Evolutionary conservation across 53 echinoderm and acorn worm genomes (phyloP), one percentile per base, ranked within the genome.

Genomic region (Hippasteria phrygiana): DNA sequence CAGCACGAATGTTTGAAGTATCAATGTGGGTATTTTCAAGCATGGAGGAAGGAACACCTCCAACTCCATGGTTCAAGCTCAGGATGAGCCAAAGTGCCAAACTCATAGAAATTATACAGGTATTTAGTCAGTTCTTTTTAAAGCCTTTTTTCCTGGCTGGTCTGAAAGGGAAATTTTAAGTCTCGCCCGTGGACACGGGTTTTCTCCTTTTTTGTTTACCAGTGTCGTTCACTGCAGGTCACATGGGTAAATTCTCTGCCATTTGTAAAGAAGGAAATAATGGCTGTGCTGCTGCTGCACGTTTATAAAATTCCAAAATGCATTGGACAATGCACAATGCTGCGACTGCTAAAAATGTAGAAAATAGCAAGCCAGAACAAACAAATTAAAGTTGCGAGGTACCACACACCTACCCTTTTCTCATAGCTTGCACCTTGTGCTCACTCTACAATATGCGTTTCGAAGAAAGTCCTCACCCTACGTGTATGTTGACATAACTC

Each of bases 91-190:
- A 37, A 83, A 66, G 43, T 47, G 67, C 69, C 11, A 37, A 83
- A 66, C 66, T 83, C 83, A 27, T 80, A 80, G 80, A 80, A 80
- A 80, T 80, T 45, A 62, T 41, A 80, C 33, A 41, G 42, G 69
- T 67, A 83, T 47, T 83, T 35, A 48, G 33, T 26, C 83, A 16
- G 38, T 65, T 69, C 43, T 20, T 33, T 69, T 83, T 83, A 48
- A 67, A 32, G 67, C 69, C 16, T 28, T 64, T 83, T 83, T 48
- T 29, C 37, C 28, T 59, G 37, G 37, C 16, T 2, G 5, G n/a
- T 36, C 34, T 66, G 65, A 46, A 83, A 64, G 65, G 69, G 22
- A 50, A 34, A 48, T 66, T 69, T 62, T 83, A 83, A 83, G 50
- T 69, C 83, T 83, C 10, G 67, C 83, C 83, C 47, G 69, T 83